Conservation (phyloP, 2,113 vertebrate species). For the Hypocryptadius cinnamomeus region DNA sequence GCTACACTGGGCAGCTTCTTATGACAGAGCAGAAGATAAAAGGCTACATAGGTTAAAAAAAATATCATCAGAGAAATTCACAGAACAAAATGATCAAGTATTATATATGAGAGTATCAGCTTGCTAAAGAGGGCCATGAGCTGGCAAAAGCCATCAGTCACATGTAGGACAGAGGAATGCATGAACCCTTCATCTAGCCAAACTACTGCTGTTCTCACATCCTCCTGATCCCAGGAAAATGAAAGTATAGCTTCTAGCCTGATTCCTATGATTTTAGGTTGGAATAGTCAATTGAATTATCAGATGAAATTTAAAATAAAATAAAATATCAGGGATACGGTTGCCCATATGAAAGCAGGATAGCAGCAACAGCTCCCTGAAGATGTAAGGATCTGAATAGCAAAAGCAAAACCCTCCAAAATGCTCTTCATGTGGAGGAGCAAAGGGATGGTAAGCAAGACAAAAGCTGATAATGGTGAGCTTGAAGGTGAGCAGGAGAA, state of each 20-base stretch:
- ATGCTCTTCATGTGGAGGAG: neutral
- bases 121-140: neutral
- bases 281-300: neutral
- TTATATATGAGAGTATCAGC: neutral
- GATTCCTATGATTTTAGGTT: neutral
- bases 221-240: neutral
- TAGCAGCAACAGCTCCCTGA: neutral
- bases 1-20: neutral
- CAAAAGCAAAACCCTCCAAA: neutral
- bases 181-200: neutral
- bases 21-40: neutral
- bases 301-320: neutral
- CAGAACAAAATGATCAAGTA: neutral
- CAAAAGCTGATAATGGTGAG: neutral
- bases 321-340: neutral
- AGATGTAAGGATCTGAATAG: neutral
- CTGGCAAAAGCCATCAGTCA: neutral
- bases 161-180: neutral
- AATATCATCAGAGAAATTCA: neutral
- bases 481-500: neutral
- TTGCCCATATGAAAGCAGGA: neutral
- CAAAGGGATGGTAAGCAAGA: neutral
- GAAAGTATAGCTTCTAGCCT: neutral
- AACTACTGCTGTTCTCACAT: fast-evolving
- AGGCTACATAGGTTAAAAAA: neutral